phyloP scores from a whole-genome alignment of 2,888 invertebrate species.

The Chalcosyrphus nemorum region DNA sequence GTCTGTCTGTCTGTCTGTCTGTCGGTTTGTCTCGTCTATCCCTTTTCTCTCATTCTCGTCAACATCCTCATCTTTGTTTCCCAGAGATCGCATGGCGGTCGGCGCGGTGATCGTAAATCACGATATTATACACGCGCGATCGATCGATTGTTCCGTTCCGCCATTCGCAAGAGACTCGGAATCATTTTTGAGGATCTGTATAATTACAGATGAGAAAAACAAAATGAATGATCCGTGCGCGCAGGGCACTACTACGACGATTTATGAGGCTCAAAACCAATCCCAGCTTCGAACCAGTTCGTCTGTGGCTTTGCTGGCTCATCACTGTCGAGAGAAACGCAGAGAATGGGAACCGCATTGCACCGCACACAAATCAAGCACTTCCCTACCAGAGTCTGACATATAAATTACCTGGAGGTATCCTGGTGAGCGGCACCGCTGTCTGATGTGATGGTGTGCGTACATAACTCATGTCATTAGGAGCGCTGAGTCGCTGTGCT shows the following conservation, averaged over 20 bases:
- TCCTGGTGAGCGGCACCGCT: slow-evolving; percentile 22
- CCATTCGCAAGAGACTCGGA: slow-evolving; percentile 34
- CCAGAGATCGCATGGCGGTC: slow-evolving; percentile 3
- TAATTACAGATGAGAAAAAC: slow-evolving; percentile 66
- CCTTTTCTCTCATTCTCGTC: slow-evolving; percentile 43
- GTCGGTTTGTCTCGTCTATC: not conserved
- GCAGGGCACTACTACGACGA: slow-evolving; percentile 64
- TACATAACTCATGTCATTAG: slow-evolving; percentile 67
- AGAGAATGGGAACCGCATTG: too few relatives aligned
- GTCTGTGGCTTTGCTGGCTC: slow-evolving; percentile 21
- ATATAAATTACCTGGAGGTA: slow-evolving; percentile 64
- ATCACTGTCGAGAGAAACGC: slow-evolving; percentile 31
- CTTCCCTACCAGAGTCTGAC: slow-evolving; percentile 49
- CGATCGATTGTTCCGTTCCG: slow-evolving; percentile 63
- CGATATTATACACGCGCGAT: slow-evolving; percentile 53
- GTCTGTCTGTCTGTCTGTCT: slow-evolving; percentile 1
- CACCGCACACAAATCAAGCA: slow-evolving; percentile 68
- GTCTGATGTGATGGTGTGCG: slow-evolving; percentile 49
- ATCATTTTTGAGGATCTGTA: slow-evolving; percentile 70
- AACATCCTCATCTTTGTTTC: slow-evolving; percentile 60
- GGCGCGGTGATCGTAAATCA: slow-evolving; percentile 68
- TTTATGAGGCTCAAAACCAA: slow-evolving; percentile 70
- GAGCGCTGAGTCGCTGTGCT: slow-evolving; percentile 14
- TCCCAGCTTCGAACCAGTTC: slow-evolving; percentile 65
- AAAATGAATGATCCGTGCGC: slow-evolving; percentile 70